A percentile compares a stretch with the other conserved stretches of the same genome.
These are phyloP conservation scores for Okapia johnstoni DNA, from an alignment of 2,113 vertebrate species.

Conservation along the genomic window DNA sequence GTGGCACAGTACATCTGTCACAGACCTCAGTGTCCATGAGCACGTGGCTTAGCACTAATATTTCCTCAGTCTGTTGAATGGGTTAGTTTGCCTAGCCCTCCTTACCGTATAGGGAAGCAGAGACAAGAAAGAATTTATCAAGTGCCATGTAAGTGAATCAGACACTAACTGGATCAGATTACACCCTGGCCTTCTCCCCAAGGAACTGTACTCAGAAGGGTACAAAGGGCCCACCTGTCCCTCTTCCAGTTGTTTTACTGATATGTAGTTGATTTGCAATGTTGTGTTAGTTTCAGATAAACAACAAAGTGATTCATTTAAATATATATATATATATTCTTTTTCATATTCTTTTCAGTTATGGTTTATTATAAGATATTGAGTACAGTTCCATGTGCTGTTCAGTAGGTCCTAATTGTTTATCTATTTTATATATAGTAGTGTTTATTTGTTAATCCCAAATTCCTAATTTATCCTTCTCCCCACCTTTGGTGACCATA, in stretches of 20 bases:
- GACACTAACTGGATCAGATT: not conserved
- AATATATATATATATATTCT: not conserved
- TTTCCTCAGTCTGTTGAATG: not conserved
- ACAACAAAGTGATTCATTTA: not conserved
- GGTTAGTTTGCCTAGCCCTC: not conserved
- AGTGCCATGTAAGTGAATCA: not conserved
- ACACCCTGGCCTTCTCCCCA: not conserved
- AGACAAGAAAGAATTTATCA: not conserved
- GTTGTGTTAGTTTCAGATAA: not conserved
- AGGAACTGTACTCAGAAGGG: fast-evolving
- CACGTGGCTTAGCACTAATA: not conserved
- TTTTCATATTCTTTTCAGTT: not conserved
- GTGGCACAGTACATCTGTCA: not conserved
- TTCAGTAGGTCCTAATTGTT: not conserved
- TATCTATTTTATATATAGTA: not conserved
- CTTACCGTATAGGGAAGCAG: not conserved
- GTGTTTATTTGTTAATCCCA: not conserved
- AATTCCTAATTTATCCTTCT: not conserved
- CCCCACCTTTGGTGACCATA: not conserved
- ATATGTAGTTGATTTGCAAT: not conserved
- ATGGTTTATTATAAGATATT: not conserved
- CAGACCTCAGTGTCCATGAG: not conserved
- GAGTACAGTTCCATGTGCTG: not conserved
- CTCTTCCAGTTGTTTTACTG: not conserved
- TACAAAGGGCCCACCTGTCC: not conserved